phyloP scores from a whole-genome alignment of 2,113 vertebrate genomes.

The Pachypanchax playfairii region DNA sequence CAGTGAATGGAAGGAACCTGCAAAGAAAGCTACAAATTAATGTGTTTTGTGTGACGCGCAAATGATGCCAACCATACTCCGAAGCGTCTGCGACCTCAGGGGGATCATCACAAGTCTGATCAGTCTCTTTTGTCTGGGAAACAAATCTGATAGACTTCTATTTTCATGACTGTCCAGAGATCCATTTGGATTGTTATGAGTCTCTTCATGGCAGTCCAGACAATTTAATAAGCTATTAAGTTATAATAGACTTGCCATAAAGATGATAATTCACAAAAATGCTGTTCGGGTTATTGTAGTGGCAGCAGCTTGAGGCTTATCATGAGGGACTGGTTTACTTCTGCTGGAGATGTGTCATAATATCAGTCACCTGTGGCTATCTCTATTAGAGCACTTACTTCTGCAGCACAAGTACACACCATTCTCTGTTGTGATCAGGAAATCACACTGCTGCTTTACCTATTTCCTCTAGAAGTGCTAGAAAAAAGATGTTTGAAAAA shows the following conservation, averaged over 20 bases:
- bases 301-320: constrained; percentile 35
- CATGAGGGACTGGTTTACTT: constrained; percentile 19
- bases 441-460: constrained; percentile 13
- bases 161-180: constrained; percentile 47
- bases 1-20: background rate
- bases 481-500: constrained; percentile 4
- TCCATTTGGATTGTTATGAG: constrained; percentile 13
- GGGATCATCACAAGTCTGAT: constrained; percentile 39
- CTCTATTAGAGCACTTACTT: background rate
- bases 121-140: constrained; percentile 22
- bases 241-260: constrained; percentile 53
- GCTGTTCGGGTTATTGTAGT: constrained; percentile 40
- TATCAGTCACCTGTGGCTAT: constrained; percentile 51
- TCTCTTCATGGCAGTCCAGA: constrained; percentile 34
- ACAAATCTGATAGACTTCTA: constrained; percentile 32
- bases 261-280: constrained; percentile 50
- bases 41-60: background rate
- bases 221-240: constrained; percentile 46
- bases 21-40: background rate
- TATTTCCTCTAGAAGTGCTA: constrained; percentile 25
- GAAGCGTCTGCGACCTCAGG: constrained; percentile 18
- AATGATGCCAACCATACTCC: background rate
- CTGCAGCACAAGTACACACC: background rate
- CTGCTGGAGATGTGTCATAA: constrained; percentile 9
- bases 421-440: background rate